phyloP scores from a whole-genome alignment of 2,113 vertebrate species.

The Gallinago undulata region DNA sequence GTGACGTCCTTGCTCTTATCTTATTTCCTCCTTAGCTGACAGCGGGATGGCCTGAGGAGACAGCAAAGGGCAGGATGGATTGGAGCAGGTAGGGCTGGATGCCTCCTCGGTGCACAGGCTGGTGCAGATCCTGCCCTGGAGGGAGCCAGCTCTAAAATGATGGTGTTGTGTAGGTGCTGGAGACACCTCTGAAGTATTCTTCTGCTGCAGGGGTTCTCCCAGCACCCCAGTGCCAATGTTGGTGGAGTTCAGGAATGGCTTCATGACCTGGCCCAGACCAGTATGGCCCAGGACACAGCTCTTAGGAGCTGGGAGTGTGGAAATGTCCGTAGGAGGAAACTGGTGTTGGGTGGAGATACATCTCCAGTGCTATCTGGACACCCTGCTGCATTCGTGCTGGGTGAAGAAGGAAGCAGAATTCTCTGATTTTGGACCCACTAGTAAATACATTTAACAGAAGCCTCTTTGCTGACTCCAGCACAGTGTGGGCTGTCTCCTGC shows the following conservation, averaged over 20 bases:
- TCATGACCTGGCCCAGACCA: rapidly evolving
- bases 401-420: background rate
- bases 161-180: background rate
- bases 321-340: background rate
- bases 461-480: background rate
- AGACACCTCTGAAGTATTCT: background rate
- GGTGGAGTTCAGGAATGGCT: background rate
- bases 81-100: background rate
- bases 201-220: background rate
- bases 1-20: background rate
- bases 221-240: background rate
- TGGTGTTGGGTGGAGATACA: background rate
- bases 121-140: background rate
- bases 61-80: background rate
- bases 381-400: background rate
- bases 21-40: rapidly evolving
- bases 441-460: background rate
- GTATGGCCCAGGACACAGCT: rapidly evolving
- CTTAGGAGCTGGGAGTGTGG: background rate
- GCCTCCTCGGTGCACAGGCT: background rate
- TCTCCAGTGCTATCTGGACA: background rate
- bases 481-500: background rate
- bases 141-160: rapidly evolving
- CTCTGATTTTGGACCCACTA: background rate
- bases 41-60: background rate